phyloP scores from a whole-genome alignment of 2,113 vertebrate genomes.

The Poeciliopsis turrubarensis region DNA sequence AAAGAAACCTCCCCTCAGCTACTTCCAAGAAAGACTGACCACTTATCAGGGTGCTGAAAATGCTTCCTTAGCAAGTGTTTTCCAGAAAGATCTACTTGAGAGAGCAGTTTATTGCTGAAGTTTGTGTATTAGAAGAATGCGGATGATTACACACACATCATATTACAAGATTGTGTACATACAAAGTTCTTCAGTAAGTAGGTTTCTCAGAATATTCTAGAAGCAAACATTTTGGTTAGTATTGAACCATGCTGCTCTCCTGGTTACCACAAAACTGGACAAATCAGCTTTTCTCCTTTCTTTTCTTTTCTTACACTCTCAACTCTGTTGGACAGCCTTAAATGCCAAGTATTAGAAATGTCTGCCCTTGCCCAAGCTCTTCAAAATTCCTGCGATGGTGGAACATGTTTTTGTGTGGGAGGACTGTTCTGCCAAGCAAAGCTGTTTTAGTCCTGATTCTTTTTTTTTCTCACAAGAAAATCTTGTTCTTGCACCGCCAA shows the following conservation, averaged over 20 bases:
- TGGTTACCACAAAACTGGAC: conserved; percentile 44
- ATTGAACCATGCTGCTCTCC: conserved; percentile 14
- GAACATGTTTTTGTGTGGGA: conserved; percentile 83
- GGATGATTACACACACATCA: neutral
- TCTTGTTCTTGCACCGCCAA: conserved; percentile 67
- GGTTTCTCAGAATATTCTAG: neutral
- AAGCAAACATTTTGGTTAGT: conserved; percentile 10
- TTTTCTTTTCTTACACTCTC: conserved; percentile 51
- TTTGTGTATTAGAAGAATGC: neutral
- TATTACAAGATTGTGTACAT: neutral
- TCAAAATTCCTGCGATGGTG: conserved; percentile 72
- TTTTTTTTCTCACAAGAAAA: conserved; percentile 58
- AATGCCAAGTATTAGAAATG: conserved; percentile 74
- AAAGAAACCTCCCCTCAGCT: conserved; percentile 56
- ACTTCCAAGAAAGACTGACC: conserved; percentile 43
- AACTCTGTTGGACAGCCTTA: conserved; percentile 62
- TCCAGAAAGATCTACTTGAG: conserved; percentile 16
- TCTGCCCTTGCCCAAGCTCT: conserved; percentile 69
- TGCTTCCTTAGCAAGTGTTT: conserved; percentile 39
- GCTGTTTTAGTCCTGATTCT: conserved; percentile 77
- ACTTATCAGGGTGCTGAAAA: conserved; percentile 14
- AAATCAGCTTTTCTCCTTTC: conserved; percentile 54
- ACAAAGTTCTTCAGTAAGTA: neutral
- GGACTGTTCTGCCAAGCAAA: conserved; percentile 80
- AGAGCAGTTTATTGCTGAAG: neutral